A percentile compares a stretch with the other conserved stretches of the same genome.
Conservation (phyloP, 2,113 vertebrate genomes). For the Electrona antarctica region DNA sequence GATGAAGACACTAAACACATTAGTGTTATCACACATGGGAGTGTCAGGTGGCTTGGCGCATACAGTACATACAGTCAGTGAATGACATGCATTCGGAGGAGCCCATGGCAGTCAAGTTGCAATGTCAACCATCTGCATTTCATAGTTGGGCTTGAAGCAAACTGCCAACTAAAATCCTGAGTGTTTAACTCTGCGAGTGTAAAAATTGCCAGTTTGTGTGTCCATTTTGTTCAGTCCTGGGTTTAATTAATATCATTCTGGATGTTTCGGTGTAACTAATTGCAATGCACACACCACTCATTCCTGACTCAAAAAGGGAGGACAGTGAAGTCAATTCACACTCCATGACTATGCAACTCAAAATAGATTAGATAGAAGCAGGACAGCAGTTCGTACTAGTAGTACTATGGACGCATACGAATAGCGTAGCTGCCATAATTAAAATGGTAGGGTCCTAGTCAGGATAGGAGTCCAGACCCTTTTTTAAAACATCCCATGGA, state of each 20-base stretch:
- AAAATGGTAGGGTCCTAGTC: neutral
- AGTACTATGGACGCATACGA: neutral
- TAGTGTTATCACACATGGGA: neutral
- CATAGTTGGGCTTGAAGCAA: neutral
- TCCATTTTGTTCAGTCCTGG: too few species aligned
- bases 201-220: constrained; percentile 11
- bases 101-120: neutral
- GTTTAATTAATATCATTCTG: too few species aligned
- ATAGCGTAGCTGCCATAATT: too few species aligned
- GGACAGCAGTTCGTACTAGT: neutral
- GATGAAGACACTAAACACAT: neutral
- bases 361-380: too few species aligned
- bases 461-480: neutral
- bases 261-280: too few species aligned
- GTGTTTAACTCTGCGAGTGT: too few species aligned
- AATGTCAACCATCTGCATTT: constrained; percentile 30
- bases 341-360: too few species aligned
- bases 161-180: constrained; percentile 22
- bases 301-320: neutral
- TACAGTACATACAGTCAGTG: neutral
- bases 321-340: too few species aligned
- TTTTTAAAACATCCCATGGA: neutral
- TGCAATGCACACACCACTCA: neutral
- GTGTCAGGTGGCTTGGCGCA: neutral
- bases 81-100: constrained; percentile 29